Evolutionary conservation across 2,888 invertebrate species (phyloP).

Genomic region (Melanotus villosus): DNA sequence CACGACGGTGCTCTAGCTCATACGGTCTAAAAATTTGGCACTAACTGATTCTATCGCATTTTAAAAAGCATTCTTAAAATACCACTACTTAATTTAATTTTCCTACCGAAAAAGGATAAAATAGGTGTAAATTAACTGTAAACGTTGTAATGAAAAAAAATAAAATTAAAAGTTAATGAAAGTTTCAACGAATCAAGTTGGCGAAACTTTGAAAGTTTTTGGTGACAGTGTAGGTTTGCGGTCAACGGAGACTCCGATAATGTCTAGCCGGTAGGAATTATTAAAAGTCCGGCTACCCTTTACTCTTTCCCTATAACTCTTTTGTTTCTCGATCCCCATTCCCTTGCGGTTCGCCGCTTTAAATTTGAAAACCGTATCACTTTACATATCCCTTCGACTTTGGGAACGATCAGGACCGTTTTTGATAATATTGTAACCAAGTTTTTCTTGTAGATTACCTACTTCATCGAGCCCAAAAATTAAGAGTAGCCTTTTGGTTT

Average conservation of each 20-base stretch:
- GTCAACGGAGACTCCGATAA: constrained; percentile 54
- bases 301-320: constrained; percentile 64
- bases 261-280: constrained; percentile 62
- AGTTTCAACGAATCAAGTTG: constrained; percentile 19
- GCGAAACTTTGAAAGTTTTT: constrained; percentile 17
- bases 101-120: neutral
- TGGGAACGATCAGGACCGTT: too few species aligned
- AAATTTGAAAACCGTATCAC: constrained; percentile 45
- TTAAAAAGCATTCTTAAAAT: too few species aligned
- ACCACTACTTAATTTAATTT: too few species aligned
- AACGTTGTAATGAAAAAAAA: neutral
- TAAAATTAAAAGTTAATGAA: constrained; percentile 14
- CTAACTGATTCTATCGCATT: too few species aligned
- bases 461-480: too few species aligned
- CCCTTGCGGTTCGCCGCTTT: constrained; percentile 42
- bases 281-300: constrained; percentile 65
- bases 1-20: too few species aligned
- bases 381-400: constrained; percentile 35
- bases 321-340: constrained; percentile 53
- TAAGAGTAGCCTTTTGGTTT: too few species aligned
- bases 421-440: too few species aligned
- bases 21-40: too few species aligned
- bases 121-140: neutral
- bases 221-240: constrained; percentile 36
- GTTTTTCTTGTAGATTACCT: too few species aligned